Base-by-base conservation (phyloP, 1,140 invertebrate genomes). In the Heliconius eleuchia region DNA sequence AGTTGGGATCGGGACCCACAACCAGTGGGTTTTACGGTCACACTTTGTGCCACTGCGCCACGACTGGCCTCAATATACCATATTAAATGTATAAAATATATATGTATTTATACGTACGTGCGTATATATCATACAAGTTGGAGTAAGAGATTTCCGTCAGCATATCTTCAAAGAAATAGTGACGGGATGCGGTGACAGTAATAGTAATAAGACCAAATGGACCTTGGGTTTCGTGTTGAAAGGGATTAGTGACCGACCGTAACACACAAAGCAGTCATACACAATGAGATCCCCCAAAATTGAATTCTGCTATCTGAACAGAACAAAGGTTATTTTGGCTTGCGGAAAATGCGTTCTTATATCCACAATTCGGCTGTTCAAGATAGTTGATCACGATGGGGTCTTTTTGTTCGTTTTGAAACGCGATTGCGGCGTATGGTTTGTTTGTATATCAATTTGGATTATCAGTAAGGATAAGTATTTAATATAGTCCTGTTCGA, bases 141-240 rank as follows among this genome's bases (percentile, higher is more conserved):
- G 11, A 27, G 27, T 66, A 66, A 66, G n/a, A 66, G 60, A 0
- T 66, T 66, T 66, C 60, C 60, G 60, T 66, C 60, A 66, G 60
- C 27, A 80, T 77, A 80, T 77, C 79, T 78, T 81, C 77, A 81
- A 78, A 81, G 80, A 78, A 78, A 78, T 76, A 78, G 76, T 82
- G 83, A 86, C 82, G 83, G 83, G 82, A 82, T 83, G 76, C 82
- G 81, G 83, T 85, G 86, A 87, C 86, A 84, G 81, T 84, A 82
- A 86, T 85, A 84, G 85, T 85, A 87, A 89, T 87, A 88, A 87
- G 76, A 86, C 81, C 78, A 88, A 89, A 89, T 88, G 88, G 84
- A 87, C 84, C 83, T 84, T 78, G 80, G 77, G 55, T 78, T 73
- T 75, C 77, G 57, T 77, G 77, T 77, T 83, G 78, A 84, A 83